Evolutionary conservation across 1,140 invertebrate species (phyloP), one percentile per base, ranked within the genome.

Genomic region (Popillia japonica): DNA sequence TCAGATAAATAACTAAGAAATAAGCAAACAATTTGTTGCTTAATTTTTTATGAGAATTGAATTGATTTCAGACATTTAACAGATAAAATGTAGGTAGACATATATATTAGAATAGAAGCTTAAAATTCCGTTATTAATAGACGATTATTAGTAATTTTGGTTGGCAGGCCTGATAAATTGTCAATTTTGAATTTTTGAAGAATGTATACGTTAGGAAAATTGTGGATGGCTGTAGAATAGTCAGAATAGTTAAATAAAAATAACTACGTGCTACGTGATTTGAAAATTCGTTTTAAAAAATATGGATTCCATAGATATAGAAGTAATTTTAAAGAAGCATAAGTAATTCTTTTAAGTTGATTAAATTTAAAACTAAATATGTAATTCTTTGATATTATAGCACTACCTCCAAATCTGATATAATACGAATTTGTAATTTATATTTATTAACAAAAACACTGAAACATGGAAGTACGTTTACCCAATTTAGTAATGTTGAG

Each of bases 401-500:
- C 40, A 44, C 76, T n/a, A 78, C 79, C 64, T 77, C 77, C 22
- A 80, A 79, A 77, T 61, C 68, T 20, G 72, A 74, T n/a, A 78
- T 83, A 14, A 81, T 78, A 40, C 44, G 68, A 22, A 72, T 83
- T 40, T 73, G 80, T n/a, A 75, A 77, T 68, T 80, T 79, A n/a
- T 83, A 81, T 75, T 79, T 83, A 55, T 41, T 78, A 10, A 79
- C 68, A 10, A 77, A 72, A 27, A 81, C 79, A 40, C 23, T 82
- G 20, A 59, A 72, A 75, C 61, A 81, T 11, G 83, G 83, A 44
- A 82, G 75, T 61, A 76, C 83, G 3, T 79, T 83, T 73, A 79
- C 72, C 9, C 73, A 81, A 75, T 83, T 84, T 80, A 77, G 78
- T 72, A 76, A 79, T 20, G 72, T 78, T 17, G 20, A 76, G 20